These are phyloP conservation scores for Chrysina gloriosa DNA, from an alignment of 2,888 invertebrate genomes.

Conservation along the genomic window DNA sequence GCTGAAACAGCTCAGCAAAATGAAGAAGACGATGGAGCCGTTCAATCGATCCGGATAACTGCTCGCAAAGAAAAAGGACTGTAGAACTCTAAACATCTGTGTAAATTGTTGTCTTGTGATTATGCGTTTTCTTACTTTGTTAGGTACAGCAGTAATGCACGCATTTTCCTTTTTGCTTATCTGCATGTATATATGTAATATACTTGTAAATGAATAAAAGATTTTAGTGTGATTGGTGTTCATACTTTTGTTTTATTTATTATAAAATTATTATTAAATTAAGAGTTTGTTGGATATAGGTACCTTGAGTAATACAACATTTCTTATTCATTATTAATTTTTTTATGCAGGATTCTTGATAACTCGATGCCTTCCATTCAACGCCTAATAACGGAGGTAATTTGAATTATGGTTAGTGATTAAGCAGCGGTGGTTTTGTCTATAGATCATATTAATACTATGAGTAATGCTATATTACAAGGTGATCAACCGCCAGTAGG, in stretches of 20 bases:
- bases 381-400: no score
- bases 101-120: slow-evolving; percentile 37
- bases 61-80: slow-evolving; percentile 54
- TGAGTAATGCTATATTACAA: no score
- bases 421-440: no score
- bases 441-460: no score
- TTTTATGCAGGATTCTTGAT: no score
- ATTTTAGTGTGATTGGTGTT: slow-evolving; percentile 43
- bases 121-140: slow-evolving; percentile 39
- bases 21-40: slow-evolving; percentile 58
- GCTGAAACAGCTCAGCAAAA: slow-evolving; percentile 69
- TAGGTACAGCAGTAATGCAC: slow-evolving; percentile 37
- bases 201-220: slow-evolving; percentile 41
- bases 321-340: no score
- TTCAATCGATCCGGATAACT: slow-evolving; percentile 50
- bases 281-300: not conserved
- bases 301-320: no score
- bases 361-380: no score
- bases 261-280: not conserved
- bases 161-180: slow-evolving; percentile 42
- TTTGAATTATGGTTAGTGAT: no score
- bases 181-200: slow-evolving; percentile 44
- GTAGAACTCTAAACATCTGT: slow-evolving; percentile 39
- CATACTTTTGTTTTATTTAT: slow-evolving; percentile 12
- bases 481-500: no score